Base-by-base conservation (phyloP, 2,113 vertebrate species). In the Mirounga angustirostris region DNA sequence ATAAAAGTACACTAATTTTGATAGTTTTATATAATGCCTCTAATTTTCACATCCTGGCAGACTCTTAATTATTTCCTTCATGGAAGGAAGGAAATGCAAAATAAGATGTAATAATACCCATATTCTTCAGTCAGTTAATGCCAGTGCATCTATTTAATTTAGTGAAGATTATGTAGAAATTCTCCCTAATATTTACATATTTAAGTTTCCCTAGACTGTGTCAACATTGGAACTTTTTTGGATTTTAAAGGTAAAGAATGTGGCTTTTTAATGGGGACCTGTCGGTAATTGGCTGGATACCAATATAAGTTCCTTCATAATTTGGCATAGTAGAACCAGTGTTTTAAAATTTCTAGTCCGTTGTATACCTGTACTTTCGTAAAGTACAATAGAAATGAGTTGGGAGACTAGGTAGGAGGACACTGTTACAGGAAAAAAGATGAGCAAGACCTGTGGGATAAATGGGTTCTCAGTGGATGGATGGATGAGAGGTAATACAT, bases 1-100 rank as follows among this genome's bases (percentile, higher is more conserved):
- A 16, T 94, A 92, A 95, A 97, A 89, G 67, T 83, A 65, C 7
- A 54, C 26, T 90, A 58, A 80, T 97, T 95, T 83, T 94, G 91
- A 88, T 78, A 94, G 54, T 96, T 93, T 91, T 79, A 74, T 71
- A 65, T 91, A 84, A 40, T 90, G 52, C 28, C 40, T 79, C 78
- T 93, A 71, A 91, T 93, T 96, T 97, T 93, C 33, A 69, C 14
- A 59, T 63, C 59, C 30, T 86, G 33, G 26, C 6, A 89, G 56
- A 92, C 81, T 91, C 46, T 89, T 95, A 86, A 74, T 89, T 84
- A 52, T 94, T 96, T 96, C 33, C 81, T 87, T 84, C 56, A 84
- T 74, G 74, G 59, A 89, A 76, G 24, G 59, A 97, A 89, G 54
- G 78, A 89, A 91, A 85, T 74, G 67, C 24, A 96, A 89, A 91